A percentile compares a stretch with the other conserved stretches of the same genome.
Evolutionary conservation across 1,140 invertebrate genomes (phyloP).

Genomic region (Drosophila takahashii): DNA sequence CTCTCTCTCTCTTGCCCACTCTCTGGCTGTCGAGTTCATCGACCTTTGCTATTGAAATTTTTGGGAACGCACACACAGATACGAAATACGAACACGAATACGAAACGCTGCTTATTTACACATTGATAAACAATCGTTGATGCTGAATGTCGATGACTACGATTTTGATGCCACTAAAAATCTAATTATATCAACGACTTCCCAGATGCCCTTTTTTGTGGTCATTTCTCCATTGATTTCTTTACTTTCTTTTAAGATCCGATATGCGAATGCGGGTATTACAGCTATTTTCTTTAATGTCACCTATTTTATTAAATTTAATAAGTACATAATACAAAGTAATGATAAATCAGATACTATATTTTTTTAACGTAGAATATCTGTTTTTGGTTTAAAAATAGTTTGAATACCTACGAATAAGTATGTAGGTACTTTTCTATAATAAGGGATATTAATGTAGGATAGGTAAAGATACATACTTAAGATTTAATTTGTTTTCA

Average conservation of each 20-base stretch:
- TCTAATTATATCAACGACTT: neutral
- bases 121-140: conserved; percentile 81
- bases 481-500: too few relatives aligned
- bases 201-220: conserved; percentile 11
- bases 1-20: conserved; percentile 4
- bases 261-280: neutral
- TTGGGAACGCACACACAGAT: conserved; percentile 67
- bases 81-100: conserved; percentile 13
- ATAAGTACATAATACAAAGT: too few relatives aligned
- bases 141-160: conserved; percentile 52
- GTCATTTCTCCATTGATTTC: neutral
- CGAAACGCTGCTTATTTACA: conserved; percentile 62
- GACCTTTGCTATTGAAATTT: conserved; percentile 85
- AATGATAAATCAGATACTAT: too few relatives aligned
- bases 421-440: too few relatives aligned
- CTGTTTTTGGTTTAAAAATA: too few relatives aligned
- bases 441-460: too few relatives aligned
- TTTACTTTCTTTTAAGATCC: neutral
- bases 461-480: too few relatives aligned
- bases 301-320: too few relatives aligned
- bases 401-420: too few relatives aligned
- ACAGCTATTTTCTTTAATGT: too few relatives aligned
- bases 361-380: too few relatives aligned
- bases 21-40: conserved; percentile 67
- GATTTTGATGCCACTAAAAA: conserved; percentile 26